phyloP scores from a whole-genome alignment of 2,113 vertebrate species.

The Taurulus bubalis region DNA sequence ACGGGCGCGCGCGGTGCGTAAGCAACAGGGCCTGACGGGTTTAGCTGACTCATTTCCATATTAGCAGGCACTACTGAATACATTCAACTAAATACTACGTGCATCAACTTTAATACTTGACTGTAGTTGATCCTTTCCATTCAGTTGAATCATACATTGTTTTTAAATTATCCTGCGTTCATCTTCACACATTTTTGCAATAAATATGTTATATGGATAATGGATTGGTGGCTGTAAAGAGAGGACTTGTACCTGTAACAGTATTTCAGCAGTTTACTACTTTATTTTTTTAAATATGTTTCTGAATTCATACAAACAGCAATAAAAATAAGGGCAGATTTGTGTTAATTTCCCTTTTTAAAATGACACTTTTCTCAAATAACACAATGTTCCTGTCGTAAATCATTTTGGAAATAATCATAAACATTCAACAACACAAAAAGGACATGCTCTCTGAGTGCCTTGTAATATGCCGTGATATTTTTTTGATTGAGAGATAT shows the following conservation, averaged over 20 bases:
- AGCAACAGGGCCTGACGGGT: background rate
- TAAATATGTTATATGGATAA: background rate
- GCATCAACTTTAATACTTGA: background rate
- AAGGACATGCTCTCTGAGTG: background rate
- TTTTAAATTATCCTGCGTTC: background rate
- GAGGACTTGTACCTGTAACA: background rate
- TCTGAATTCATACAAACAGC: background rate
- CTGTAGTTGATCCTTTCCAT: background rate
- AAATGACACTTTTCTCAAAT: background rate
- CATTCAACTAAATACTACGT: background rate
- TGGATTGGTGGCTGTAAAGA: background rate
- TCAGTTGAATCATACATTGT: background rate
- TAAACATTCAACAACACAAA: background rate
- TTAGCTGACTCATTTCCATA: constrained; percentile 39
- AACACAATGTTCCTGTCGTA: background rate
- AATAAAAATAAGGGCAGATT: background rate
- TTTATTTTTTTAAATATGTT: background rate
- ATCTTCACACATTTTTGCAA: background rate
- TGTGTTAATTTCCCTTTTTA: background rate
- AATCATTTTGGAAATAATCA: background rate
- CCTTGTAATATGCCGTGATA: background rate
- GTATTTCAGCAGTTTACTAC: background rate
- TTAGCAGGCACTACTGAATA: constrained; percentile 11
- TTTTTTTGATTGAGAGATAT: background rate
- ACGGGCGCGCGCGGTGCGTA: background rate